Evolutionary conservation across 2,797 vertebrate species (phyloP), one percentile per base, ranked within the genome.

Genomic region (Lepidocolaptes lacrymiger): DNA sequence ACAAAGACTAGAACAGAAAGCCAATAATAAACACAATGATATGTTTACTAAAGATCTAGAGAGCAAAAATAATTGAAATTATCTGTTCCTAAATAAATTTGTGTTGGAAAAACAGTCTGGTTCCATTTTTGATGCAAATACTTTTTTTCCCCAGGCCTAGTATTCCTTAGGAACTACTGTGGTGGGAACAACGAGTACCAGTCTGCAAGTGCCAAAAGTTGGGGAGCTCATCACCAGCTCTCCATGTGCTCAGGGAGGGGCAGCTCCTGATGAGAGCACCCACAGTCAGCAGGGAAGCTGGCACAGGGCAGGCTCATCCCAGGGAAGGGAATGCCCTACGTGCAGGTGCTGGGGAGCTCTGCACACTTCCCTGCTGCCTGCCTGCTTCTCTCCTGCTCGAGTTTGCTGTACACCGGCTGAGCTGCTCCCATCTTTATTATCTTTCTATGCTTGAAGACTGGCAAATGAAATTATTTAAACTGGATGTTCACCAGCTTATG

Each of bases 11-110:
- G 49, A 63, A 36, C 44, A 80, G 58, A 91, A 93, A 90, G 79
- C 56, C 61, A 91, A 68, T 77, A 96, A 94, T 85, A 96, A 94
- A 83, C 58, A 91, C 5, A 10, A 80, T 49, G 18, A 91, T 85
- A 24, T 82, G 86, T 90, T 96, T 96, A 89, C 71, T 46, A 74
- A 93, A 59, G 68, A 85, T 89, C 24, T 48, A 82, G 72, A 93
- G 48, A 59, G 19, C 59, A 83, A 48, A 91, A 85, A 69, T 88
- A 71, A 44, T 30, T 66, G 41, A 87, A 82, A 71, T 55, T 0
- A 71, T 72, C 56, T 48, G 15, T 51, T 94, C 66, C 74, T 85
- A 88, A 89, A 85, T 62, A 94, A 67, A 89, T 64, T 58, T 63
- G 63, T 19, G 16, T 73, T 69, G 36, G 27, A 37, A 89, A 95